Conservation (phyloP, 2,797 vertebrate species). For the Anguilla anguilla region DNA sequence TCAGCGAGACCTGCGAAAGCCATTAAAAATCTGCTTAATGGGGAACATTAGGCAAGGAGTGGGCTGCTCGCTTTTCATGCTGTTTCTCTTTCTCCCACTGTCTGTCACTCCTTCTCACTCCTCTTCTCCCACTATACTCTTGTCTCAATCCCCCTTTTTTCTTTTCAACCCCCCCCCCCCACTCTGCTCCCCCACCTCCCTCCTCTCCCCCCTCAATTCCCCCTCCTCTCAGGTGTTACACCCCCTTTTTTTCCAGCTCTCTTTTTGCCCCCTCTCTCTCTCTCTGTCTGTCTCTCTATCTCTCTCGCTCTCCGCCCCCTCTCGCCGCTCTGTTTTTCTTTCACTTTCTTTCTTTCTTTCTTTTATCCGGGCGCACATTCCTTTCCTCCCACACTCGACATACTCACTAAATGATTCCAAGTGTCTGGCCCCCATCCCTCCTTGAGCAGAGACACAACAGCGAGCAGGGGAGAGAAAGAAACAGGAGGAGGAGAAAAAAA, state of each 20-base stretch:
- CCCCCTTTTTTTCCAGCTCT: conserved; percentile 52
- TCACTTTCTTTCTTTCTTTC: conserved; percentile 74
- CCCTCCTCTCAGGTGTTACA: conserved; percentile 39
- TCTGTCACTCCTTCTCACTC: conserved; percentile 60
- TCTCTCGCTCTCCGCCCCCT: conserved; percentile 41
- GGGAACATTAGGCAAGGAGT: conserved; percentile 78
- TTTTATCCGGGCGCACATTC: conserved; percentile 80
- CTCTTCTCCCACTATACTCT: conserved; percentile 27
- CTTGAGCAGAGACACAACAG: conserved; percentile 55
- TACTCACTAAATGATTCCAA: conserved; percentile 82
- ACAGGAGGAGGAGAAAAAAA: conserved; percentile 40
- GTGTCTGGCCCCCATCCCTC: conserved; percentile 77
- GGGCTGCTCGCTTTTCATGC: conserved; percentile 72
- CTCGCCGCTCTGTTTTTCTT: conserved; percentile 65
- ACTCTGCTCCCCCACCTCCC: conserved; percentile 43
- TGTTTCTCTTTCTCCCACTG: conserved; percentile 54
- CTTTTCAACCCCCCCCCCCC: conserved; percentile 46
- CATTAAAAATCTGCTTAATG: conserved; percentile 78
- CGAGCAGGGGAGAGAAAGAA: conserved; percentile 48
- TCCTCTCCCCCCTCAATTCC: conserved; percentile 34
- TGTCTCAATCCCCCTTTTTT: conserved; percentile 18
- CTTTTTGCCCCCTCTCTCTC: conserved; percentile 55
- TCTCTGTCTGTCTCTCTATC: conserved; percentile 54
- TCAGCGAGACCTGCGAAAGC: conserved; percentile 77
- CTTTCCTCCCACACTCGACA: conserved; percentile 80